Evolutionary conservation across 2,113 vertebrate genomes (phyloP).

Genomic region (Lanius ludovicianus): DNA sequence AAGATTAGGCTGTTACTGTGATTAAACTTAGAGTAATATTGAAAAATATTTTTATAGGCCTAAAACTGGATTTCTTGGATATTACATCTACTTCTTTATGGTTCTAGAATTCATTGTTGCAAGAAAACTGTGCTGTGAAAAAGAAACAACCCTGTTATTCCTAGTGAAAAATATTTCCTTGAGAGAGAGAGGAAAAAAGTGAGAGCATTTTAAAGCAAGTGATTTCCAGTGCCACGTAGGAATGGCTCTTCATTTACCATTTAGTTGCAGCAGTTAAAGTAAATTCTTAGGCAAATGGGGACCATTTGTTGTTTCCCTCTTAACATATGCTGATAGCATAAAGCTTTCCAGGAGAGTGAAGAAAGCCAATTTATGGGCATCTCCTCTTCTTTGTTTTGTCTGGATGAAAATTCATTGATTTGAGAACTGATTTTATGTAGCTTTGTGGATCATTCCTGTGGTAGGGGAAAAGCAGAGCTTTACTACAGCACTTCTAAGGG

Average conservation of each 20-base stretch:
- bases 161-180: neutral
- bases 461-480: neutral
- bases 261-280: neutral
- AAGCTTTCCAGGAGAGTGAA: neutral
- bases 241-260: neutral
- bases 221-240: neutral
- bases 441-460: conserved; percentile 25
- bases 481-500: neutral
- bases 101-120: neutral
- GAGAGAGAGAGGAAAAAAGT: accelerated
- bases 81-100: neutral
- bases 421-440: neutral
- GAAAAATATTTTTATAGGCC: neutral
- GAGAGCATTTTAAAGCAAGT: neutral
- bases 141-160: neutral
- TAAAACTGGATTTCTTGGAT: neutral
- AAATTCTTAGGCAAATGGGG: neutral
- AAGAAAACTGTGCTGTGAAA: neutral
- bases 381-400: neutral
- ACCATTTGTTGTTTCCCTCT: neutral
- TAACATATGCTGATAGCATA: neutral
- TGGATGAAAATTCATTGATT: neutral
- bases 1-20: neutral
- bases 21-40: neutral
- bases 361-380: neutral